Evolutionary conservation across 2,888 invertebrate genomes (phyloP).

Genomic region (Oscheius onirici): DNA sequence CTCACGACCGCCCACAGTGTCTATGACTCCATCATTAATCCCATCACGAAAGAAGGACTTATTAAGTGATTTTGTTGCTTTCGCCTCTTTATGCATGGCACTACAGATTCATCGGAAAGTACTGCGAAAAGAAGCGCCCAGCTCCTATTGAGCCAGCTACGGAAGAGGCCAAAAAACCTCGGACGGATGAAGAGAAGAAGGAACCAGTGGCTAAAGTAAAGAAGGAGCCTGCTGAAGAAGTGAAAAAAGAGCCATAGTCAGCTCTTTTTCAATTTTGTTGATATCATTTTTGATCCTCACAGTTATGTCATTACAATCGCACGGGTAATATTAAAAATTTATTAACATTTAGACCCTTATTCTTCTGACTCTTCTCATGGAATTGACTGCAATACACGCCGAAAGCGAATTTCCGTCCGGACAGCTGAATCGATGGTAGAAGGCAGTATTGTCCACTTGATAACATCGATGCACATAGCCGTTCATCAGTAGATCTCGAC

Average conservation of each 20-base stretch:
- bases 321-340: conserved; percentile 9
- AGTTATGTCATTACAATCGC: background rate
- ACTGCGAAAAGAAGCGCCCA: background rate
- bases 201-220: too few species aligned
- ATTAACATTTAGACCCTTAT: background rate
- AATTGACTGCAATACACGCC: conserved; percentile 36
- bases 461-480: conserved; percentile 69
- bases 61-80: background rate
- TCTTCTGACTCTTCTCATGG: conserved; percentile 13
- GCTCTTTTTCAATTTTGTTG: background rate
- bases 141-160: background rate
- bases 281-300: background rate
- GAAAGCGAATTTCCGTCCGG: conserved; percentile 39
- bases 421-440: conserved; percentile 63
- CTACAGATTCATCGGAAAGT: background rate
- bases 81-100: too few species aligned
- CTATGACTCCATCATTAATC: conserved; percentile 64
- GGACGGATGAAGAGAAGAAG: background rate
- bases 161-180: background rate
- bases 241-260: background rate
- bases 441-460: conserved; percentile 63
- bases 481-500: conserved; percentile 64
- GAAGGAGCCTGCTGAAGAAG: too few species aligned
- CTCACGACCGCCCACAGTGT: conserved; percentile 80
- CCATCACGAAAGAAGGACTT: conserved; percentile 43